Conservation (phyloP, 2,113 vertebrate species). For the Nannospalax galili region DNA sequence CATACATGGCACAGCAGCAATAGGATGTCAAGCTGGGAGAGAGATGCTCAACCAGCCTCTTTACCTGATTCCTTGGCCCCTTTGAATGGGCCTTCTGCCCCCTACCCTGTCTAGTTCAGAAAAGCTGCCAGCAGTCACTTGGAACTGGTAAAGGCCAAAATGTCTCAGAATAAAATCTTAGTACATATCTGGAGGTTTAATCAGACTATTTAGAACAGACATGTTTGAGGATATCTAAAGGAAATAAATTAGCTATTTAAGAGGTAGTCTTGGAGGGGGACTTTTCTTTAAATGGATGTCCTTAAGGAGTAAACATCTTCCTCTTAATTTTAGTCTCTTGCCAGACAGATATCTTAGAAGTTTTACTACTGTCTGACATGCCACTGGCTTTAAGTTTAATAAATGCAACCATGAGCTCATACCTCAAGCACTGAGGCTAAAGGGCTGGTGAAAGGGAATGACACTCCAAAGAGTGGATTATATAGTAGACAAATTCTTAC, state of each 20-base stretch:
- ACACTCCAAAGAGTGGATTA: conserved; percentile 65
- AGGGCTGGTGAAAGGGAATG: conserved; percentile 43
- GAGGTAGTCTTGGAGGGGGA: not conserved
- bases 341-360: conserved; percentile 55
- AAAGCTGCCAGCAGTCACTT: conserved; percentile 42
- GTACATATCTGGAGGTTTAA: not conserved
- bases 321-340: conserved; percentile 68
- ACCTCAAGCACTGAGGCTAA: conserved; percentile 53
- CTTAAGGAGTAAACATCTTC: conserved; percentile 58
- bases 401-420: conserved; percentile 67
- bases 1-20: not conserved
- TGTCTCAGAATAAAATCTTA: conserved; percentile 48
- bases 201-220: conserved; percentile 35
- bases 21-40: not conserved
- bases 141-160: conserved; percentile 1
- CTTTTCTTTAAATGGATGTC: conserved; percentile 47
- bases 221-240: conserved; percentile 47
- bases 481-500: conserved; percentile 10
- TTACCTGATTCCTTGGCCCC: not conserved
- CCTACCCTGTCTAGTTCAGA: not conserved
- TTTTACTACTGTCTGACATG: conserved; percentile 49
- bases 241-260: conserved; percentile 57
- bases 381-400: conserved; percentile 30
- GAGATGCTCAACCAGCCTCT: not conserved
- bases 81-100: not conserved